Percentiles rank a stretch among this genome's conserved stretches.
These are phyloP conservation scores for Contarinia nasturtii DNA, from an alignment of 1,140 invertebrate species.

Conservation along the genomic window DNA sequence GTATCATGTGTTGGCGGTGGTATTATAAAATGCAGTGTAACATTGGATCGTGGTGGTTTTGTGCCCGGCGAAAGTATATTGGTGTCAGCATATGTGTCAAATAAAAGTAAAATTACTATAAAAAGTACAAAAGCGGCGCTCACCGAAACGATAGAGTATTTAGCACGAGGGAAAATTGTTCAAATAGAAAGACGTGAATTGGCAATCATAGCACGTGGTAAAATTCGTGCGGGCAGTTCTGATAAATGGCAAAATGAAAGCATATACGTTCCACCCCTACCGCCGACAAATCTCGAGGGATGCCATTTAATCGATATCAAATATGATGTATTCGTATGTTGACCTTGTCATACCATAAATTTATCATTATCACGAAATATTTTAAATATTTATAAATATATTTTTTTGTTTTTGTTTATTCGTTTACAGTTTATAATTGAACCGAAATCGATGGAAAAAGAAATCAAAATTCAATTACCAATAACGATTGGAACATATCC, in stretches of 20 bases:
- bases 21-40: constrained; percentile 60
- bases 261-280: constrained; percentile 81
- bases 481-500: constrained; percentile 90
- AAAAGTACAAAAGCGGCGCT: constrained; percentile 55
- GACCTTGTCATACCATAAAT: constrained; percentile 1
- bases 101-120: constrained; percentile 61
- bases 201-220: constrained; percentile 59
- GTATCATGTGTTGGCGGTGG: constrained; percentile 68
- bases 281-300: constrained; percentile 86
- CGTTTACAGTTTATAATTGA: constrained; percentile 67
- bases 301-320: constrained; percentile 88
- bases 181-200: constrained; percentile 75
- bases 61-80: constrained; percentile 83
- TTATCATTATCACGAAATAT: not conserved
- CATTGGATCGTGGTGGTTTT: constrained; percentile 77
- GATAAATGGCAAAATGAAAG: constrained; percentile 82
- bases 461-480: constrained; percentile 79
- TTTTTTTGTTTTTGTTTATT: constrained; percentile 5
- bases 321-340: constrained; percentile 86
- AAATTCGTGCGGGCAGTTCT: constrained; percentile 58
- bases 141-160: constrained; percentile 81
- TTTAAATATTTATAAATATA: not conserved
- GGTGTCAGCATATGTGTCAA: constrained; percentile 66
- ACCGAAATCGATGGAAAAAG: constrained; percentile 78
- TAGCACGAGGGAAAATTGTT: constrained; percentile 66